A percentile compares a stretch with the other conserved stretches of the same genome.
Conservation (phyloP, 2,797 vertebrate genomes). For the Phoeniculus purpureus region DNA sequence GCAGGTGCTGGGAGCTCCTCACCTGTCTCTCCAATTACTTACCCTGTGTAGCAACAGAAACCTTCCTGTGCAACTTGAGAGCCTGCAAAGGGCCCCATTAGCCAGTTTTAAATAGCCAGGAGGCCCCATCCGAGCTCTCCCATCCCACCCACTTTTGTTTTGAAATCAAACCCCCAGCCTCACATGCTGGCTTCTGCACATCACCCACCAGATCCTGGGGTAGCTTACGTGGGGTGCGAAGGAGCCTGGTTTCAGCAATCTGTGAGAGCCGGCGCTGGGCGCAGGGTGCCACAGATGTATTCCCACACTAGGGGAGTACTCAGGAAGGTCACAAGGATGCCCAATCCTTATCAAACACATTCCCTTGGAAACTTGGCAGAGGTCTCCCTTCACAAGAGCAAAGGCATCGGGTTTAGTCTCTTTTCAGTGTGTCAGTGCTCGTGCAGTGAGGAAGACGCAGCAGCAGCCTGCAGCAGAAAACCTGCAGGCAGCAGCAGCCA, state of each 20-base stretch:
- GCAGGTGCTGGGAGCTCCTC: background rate
- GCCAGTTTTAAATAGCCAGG: background rate
- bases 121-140: background rate
- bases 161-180: background rate
- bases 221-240: conserved; percentile 50
- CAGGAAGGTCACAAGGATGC: conserved; percentile 76
- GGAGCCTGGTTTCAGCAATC: conserved; percentile 63
- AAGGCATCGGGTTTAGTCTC: background rate
- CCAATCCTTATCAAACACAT: conserved; percentile 81
- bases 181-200: background rate
- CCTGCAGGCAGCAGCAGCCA: background rate
- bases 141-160: background rate
- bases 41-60: background rate
- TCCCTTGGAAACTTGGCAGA: conserved; percentile 85
- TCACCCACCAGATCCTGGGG: background rate
- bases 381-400: conserved; percentile 45
- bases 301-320: conserved; percentile 73
- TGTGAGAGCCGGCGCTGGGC: conserved; percentile 51
- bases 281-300: conserved; percentile 51
- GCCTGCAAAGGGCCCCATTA: background rate
- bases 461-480: background rate
- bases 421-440: background rate
- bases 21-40: background rate
- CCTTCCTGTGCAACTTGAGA: background rate
- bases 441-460: no score